Percentiles rank a stretch among this genome's conserved stretches.
Evolutionary conservation across 2,888 invertebrate genomes (phyloP).

Genomic region (Rhamphomyia laevipes): DNA sequence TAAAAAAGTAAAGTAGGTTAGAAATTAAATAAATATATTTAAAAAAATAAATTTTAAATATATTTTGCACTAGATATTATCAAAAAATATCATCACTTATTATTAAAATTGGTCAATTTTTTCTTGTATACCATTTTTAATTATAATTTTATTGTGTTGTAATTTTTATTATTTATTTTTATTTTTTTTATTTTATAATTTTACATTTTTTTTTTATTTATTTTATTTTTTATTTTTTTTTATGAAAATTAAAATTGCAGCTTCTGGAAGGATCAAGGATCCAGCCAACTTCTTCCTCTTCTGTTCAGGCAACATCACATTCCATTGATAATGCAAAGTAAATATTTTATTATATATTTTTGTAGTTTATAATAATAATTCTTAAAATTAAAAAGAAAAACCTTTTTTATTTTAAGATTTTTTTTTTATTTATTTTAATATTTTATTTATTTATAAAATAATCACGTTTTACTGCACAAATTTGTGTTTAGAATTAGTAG

Average conservation of each 20-base stretch:
- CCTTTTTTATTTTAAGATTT: conserved; percentile 3
- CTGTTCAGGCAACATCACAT: conserved; percentile 42
- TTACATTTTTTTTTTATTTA: conserved; percentile 28
- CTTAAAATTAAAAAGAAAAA: background rate
- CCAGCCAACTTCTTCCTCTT: conserved; percentile 37
- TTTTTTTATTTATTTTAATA: conserved; percentile 5
- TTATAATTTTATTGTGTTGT: conserved; percentile 12
- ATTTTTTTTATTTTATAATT: conserved; percentile 15
- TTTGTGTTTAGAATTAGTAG: too few relatives aligned
- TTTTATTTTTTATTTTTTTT: conserved; percentile 36
- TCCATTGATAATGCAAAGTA: conserved; percentile 49
- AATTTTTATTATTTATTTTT: conserved; percentile 5
- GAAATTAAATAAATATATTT: background rate
- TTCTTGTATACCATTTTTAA: conserved; percentile 6
- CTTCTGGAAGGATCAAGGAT: conserved; percentile 52
- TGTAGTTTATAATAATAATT: background rate
- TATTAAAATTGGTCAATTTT: background rate
- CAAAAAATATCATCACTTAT: background rate
- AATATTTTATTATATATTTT: conserved; percentile 35
- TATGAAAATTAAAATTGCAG: conserved; percentile 46
- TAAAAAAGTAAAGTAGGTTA: background rate
- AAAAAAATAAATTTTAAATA: background rate
- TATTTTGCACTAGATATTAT: too few relatives aligned
- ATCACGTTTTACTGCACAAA: too few relatives aligned
- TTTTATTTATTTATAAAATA: too few relatives aligned